These are phyloP conservation scores for Parelbella ahira DNA, from an alignment of 2,888 invertebrate species.

Conservation along the genomic window DNA sequence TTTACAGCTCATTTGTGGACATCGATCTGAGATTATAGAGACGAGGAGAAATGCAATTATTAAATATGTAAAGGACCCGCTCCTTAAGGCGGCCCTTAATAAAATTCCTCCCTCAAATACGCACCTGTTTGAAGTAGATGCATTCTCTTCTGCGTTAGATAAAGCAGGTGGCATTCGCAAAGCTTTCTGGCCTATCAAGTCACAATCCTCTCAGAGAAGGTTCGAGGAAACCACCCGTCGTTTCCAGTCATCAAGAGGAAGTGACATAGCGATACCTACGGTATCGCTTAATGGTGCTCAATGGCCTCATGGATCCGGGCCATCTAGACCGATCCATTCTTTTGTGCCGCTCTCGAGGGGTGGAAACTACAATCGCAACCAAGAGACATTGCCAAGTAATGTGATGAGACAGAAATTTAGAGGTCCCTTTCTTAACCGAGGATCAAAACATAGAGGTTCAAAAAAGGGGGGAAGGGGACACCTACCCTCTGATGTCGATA, in stretches of 20 bases:
- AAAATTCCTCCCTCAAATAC: constrained; percentile 17
- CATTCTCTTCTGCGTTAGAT: constrained; percentile 27
- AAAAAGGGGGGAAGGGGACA: no score
- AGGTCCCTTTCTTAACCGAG: no score
- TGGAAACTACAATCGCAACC: neutral
- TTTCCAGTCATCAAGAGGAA: no score
- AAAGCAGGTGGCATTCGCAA: constrained; percentile 32
- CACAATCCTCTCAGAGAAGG: no score
- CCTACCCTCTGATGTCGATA: neutral
- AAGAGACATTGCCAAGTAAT: no score
- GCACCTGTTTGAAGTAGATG: constrained; percentile 24
- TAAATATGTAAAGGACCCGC: constrained; percentile 25
- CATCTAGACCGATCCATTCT: neutral
- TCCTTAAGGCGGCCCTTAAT: constrained; percentile 20
- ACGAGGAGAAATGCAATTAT: constrained; percentile 25
- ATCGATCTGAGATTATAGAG: constrained; percentile 28
- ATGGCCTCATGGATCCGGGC: no score
- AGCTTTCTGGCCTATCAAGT: constrained; percentile 26
- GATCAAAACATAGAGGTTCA: no score
- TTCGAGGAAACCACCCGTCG: no score
- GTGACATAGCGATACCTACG: no score
- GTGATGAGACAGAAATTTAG: no score
- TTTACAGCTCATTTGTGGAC: constrained; percentile 27
- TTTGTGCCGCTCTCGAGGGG: neutral
- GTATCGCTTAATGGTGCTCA: no score